Base-by-base conservation (phyloP, 2,888 invertebrate species). In the Lissocephala sabroskyi region DNA sequence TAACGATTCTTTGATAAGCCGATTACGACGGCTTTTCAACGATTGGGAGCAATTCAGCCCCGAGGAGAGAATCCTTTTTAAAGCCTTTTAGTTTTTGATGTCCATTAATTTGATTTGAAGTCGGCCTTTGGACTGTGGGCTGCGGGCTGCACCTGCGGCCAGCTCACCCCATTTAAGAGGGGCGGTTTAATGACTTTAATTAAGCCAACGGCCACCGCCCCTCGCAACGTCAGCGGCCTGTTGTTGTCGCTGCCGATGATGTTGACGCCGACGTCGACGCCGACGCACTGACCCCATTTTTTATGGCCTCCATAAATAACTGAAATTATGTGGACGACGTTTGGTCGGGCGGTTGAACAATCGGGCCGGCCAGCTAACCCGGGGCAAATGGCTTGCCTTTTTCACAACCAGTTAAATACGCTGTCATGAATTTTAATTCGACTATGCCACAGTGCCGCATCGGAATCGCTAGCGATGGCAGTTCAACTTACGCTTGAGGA, bases 381-480 rank as follows among this genome's bases (percentile, higher is more conserved):
- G 10, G 7, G 23, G 6, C 14, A 1, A 4, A 14, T 23, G 19
- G 13, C 13, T 16, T 18, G 16, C 30, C 11, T 11, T 61, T 53
- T 67, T 52, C 65, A 58, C 52, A 53, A 52, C 49, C 65, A 70
- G 71, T 65, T 75, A 65, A 73, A 74, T 61, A 53, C 75, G 67
- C 61, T 59, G 66, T 64, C 63, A 71, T 71, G 75, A 71, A 71
- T 71, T 71, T 71, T 71, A 75, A 71, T 71, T 75, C 71, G 75
- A 74, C 67, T 14, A 40, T n/a, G 37, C n/a, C n/a, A n/a, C n/a
- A n/a, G n/a, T n/a, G n/a, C n/a, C n/a, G n/a, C n/a, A n/a, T n/a
- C n/a, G n/a, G n/a, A n/a, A n/a, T n/a, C n/a, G n/a, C n/a, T n/a
- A n/a, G n/a, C n/a, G n/a, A n/a, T n/a, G n/a, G n/a, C n/a, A 60